Base-by-base conservation (phyloP, 2,888 invertebrate genomes). In the Pyrgus malvae region DNA sequence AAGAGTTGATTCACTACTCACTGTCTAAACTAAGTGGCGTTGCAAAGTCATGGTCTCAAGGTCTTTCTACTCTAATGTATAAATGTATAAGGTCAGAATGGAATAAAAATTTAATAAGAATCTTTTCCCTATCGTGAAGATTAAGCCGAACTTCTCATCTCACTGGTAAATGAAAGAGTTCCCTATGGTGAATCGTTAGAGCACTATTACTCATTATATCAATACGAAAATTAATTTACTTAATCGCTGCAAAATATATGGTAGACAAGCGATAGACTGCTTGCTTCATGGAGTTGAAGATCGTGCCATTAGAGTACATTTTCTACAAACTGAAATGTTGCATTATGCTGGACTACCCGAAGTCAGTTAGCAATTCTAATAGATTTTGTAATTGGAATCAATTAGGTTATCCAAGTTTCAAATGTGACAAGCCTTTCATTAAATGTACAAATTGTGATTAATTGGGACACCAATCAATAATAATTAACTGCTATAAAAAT, bases 31-130 rank as follows among this genome's bases (percentile, higher is more conserved):
- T 57, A 1, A 17, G 8, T 1, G 59, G 66, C 0, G 4, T 57
- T 3, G 65, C 67, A 2, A 63, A 60, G 23, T 9, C 46, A 0
- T 67, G 64, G 65, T 65, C 63, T 29, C 63, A 63, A 19, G 59
- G 60, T 1, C 40, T 64, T 11, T 56, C 66, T 1, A 42, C 59
- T 9, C 2, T 66, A 6, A 5, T 50, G 9, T 37, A 33, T 46
- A 55, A 55, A 8, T 64, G n/a, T n/a, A n/a, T n/a, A n/a, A n/a
- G 62, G 62, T 0, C 16, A 0, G 59, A 66, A 46, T 64, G 63
- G 63, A 62, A 65, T 33, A 48, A 5, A 1, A 62, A 59, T 38
- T 21, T 65, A 2, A n/a, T 5, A 44, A 1, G 59, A 61, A 33
- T 56, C 63, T 3, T 66, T 66, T 31, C 63, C 65, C 0, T 19